phyloP scores from a whole-genome alignment of 2,797 vertebrate genomes.

The Margarornis squamiger region DNA sequence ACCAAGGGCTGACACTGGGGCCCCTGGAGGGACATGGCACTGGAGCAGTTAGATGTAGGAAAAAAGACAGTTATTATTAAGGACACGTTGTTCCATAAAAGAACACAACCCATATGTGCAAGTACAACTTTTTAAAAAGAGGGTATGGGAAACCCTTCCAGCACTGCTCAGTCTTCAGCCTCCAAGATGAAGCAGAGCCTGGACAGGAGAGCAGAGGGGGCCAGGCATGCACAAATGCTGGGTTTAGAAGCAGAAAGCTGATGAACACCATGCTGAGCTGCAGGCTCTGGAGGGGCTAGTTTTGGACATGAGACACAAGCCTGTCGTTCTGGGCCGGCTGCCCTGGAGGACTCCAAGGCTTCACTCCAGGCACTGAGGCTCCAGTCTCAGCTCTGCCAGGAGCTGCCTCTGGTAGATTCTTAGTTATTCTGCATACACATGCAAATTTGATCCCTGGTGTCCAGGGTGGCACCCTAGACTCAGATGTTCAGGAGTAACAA shows the following conservation, averaged over 20 bases:
- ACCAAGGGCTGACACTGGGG: neutral
- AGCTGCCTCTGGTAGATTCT: neutral
- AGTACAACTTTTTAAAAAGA: neutral
- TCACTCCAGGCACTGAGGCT: neutral
- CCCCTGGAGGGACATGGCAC: neutral
- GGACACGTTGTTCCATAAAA: neutral
- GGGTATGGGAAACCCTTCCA: neutral
- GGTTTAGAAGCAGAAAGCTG: neutral
- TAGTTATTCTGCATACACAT: neutral
- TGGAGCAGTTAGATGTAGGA: fast-evolving
- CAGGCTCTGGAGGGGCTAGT: neutral
- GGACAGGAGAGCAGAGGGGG: neutral
- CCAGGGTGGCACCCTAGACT: neutral
- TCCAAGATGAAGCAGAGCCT: neutral
- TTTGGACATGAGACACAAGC: fast-evolving
- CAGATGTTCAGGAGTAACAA: neutral
- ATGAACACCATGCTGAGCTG: fast-evolving
- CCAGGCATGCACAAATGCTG: neutral
- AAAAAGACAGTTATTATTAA: neutral
- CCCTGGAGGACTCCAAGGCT: neutral
- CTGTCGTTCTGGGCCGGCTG: neutral
- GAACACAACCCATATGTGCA: neutral
- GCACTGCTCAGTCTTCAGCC: neutral
- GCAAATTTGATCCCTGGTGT: neutral
- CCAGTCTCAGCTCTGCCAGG: neutral